Conservation (phyloP, 2,113 vertebrate genomes). For the Semicossyphus pulcher region DNA sequence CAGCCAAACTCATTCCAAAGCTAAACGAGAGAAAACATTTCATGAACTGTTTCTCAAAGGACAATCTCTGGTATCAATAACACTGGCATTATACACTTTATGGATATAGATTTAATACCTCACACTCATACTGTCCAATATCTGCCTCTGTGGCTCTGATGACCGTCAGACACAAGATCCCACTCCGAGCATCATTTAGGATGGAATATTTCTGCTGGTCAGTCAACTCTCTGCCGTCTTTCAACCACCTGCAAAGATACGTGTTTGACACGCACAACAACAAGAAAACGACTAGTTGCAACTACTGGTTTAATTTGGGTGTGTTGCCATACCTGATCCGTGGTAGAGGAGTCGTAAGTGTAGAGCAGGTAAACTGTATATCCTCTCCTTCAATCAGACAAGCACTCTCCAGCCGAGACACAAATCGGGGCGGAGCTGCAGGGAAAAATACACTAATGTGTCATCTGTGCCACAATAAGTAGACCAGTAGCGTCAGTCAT, state of each 20-base stretch:
- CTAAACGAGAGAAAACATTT: constrained; percentile 71
- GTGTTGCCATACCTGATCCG: constrained; percentile 84
- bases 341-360: constrained; percentile 87
- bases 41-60: neutral
- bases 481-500: neutral
- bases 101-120: constrained; percentile 82
- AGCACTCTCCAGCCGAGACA: constrained; percentile 88
- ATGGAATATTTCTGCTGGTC: constrained; percentile 85
- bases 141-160: constrained; percentile 85
- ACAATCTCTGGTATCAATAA: neutral
- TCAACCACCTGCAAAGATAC: constrained; percentile 88
- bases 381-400: constrained; percentile 90
- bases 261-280: neutral
- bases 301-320: too few species aligned
- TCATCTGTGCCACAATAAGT: neutral
- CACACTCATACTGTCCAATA: constrained; percentile 93
- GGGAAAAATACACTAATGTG: constrained; percentile 1
- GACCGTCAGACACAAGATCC: constrained; percentile 87
- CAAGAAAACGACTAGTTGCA: neutral
- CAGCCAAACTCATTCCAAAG: constrained; percentile 91
- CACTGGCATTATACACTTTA: neutral
- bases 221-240: constrained; percentile 85
- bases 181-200: constrained; percentile 87
- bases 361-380: constrained; percentile 88
- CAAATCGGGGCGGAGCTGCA: constrained; percentile 92